phyloP scores from a whole-genome alignment of 1,140 invertebrate species.

The Apocrypta bakeri region DNA sequence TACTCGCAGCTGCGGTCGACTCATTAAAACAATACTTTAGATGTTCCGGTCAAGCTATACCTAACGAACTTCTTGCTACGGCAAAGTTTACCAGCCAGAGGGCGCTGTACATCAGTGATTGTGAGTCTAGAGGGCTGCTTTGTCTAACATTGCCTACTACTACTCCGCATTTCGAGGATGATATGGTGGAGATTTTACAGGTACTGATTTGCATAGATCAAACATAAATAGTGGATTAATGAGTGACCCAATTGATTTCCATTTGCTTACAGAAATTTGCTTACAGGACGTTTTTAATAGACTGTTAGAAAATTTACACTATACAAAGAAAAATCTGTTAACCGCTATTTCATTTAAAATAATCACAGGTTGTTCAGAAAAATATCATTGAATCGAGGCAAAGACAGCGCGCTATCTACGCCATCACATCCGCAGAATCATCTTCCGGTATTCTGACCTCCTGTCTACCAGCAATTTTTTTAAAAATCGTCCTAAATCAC shows the following conservation, averaged over 20 bases:
- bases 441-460: constrained; percentile 80
- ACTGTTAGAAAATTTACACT: too few species aligned
- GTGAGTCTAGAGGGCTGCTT: constrained; percentile 75
- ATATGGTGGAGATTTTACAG: constrained; percentile 68
- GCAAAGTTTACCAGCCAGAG: constrained; percentile 75
- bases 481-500: constrained; percentile 81
- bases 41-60: constrained; percentile 73
- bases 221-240: too few species aligned
- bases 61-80: constrained; percentile 76
- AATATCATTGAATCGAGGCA: constrained; percentile 77
- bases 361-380: constrained; percentile 73
- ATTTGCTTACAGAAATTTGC: too few species aligned
- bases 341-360: constrained; percentile 66
- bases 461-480: constrained; percentile 79
- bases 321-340: background rate
- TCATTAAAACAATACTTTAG: constrained; percentile 80
- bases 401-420: constrained; percentile 81
- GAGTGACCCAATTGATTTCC: too few species aligned
- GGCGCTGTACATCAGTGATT: constrained; percentile 73
- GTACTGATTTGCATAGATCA: constrained; percentile 58
- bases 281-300: too few species aligned
- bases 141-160: constrained; percentile 77
- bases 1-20: constrained; percentile 78
- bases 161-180: constrained; percentile 67
- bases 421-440: constrained; percentile 80